Base-by-base conservation (phyloP, 2,797 vertebrate genomes). In the Setipinna tenuifilis region DNA sequence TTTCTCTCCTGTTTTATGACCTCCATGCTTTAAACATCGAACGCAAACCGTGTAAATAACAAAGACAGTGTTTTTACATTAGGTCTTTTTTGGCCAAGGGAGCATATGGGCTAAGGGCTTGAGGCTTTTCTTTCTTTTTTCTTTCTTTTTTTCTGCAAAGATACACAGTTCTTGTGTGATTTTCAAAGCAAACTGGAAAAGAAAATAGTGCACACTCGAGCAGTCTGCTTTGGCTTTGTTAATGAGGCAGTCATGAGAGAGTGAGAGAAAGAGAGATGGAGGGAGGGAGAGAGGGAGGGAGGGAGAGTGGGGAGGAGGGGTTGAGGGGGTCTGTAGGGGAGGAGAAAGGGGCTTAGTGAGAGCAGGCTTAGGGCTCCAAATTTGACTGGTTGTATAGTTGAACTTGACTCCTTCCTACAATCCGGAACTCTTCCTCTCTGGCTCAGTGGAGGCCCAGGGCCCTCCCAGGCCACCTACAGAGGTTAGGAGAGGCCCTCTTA, bases 171-270 rank as follows among this genome's bases (percentile, higher is more conserved):
- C 71, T 78, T 44, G 71, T 78, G 71, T 44, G 71, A 23, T 85
- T 84, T 85, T 50, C 41, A 28, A 59, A 84, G 57, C 21, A 83
- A 83, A 83, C n/a, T 68, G 48, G 75, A 83, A 85, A 83, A 10
- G 81, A 83, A 87, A 90, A 83, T 31, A 54, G 68, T 89, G 86
- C 48, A 83, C 83, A 85, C 85, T 89, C 78, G 80, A 83, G 85
- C n/a, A 17, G 85, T 88, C 61, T 89, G 88, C 88, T 88, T 90
- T 84, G 86, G 90, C 59, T 86, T 50, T 82, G 89, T 86, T 88
- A 87, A 90, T 90, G 85, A 89, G 75, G 88, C 85, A 58, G 83
- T 75, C 71, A 86, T 82, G 81, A 83, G 21, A 50, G 50, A 81
- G 68, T 65, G 68, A 86, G 88, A 90, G 65, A 54, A 59, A 81